Percentiles rank a stretch among this genome's conserved stretches.
Evolutionary conservation across 2,888 invertebrate genomes (phyloP).

Genomic region (Eupithecia vulgata): DNA sequence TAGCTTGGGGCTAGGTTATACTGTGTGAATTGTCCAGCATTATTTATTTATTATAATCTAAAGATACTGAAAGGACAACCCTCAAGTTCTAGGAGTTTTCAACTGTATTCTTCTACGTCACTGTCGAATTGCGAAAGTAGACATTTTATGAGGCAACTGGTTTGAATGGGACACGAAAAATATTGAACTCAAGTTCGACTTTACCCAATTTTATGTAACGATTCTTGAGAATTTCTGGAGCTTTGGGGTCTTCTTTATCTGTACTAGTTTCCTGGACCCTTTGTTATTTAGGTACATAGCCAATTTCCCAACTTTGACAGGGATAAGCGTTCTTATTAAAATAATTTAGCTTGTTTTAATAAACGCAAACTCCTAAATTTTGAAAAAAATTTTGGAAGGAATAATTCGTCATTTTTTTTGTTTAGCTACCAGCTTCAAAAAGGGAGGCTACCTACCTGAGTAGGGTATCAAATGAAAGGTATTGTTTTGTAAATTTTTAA

Average conservation of each 20-base stretch:
- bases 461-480: no score
- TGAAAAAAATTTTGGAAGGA: no score
- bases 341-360: no score
- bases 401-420: no score
- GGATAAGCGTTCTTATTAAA: no score
- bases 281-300: background rate
- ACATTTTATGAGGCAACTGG: conserved; percentile 15
- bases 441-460: no score
- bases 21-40: no score
- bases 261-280: background rate
- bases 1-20: no score
- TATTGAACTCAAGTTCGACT: background rate
- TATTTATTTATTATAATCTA: no score
- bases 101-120: conserved; percentile 6
- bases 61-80: background rate
- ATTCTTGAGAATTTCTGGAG: background rate
- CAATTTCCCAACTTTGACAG: background rate
- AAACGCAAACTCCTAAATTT: no score
- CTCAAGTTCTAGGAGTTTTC: background rate
- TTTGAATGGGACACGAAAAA: conserved; percentile 10
- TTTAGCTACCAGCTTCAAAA: no score
- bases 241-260: background rate
- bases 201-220: conserved; percentile 5
- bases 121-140: conserved; percentile 15
- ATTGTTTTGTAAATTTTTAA: no score